Evolutionary conservation across 2,113 vertebrate species (phyloP), one percentile per base, ranked within the genome.

Genomic region (Kryptolebias marmoratus): DNA sequence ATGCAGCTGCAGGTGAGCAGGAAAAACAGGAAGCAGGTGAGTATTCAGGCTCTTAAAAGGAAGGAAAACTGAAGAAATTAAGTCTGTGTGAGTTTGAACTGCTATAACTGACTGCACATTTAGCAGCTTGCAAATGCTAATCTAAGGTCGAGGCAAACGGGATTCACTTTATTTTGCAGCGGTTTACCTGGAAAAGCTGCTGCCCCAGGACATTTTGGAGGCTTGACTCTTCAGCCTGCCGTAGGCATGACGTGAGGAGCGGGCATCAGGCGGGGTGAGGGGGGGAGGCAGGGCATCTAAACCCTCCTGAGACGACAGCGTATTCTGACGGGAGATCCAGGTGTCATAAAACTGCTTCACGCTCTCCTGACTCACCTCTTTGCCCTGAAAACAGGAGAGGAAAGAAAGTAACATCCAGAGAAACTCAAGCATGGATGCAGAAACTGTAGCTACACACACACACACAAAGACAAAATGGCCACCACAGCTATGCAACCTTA

Each of bases 151-250:
- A 3, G 1, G 15, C 2, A 12, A 11, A 31, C 13, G 12, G 27
- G 12, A 27, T 22, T 48, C 4, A 16, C 5, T 36, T 8, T 22
- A 7, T 32, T 3, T 53, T 9, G n/a, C 30, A 18, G 36, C 2
- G 11, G 36, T 16, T 15, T 50, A 93, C 95, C 94, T 95, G 82
- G 94, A 94, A 6, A 94, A 1, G 36, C 91, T 94, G 90, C 93
- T 95, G 50, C 89, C 90, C 88, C 89, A 92, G 49, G 93, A 93
- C 3, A 64, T 14, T 49, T 80, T 92, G 15, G 81, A 88, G 4
- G 89, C 89, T 50, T 90, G 68, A 16, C 36, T 89, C 65, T 44
- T 85, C 3, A 88, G 82, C 79, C 87, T 90, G 6, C 9, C 48
- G 44, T 91, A 91, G 27, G 65, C 45, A 0, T 67, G 75, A 5